Evolutionary conservation across 35 echinoderm and acorn worm species (phyloP).

Genomic region (Ophiothrix spiculata): DNA sequence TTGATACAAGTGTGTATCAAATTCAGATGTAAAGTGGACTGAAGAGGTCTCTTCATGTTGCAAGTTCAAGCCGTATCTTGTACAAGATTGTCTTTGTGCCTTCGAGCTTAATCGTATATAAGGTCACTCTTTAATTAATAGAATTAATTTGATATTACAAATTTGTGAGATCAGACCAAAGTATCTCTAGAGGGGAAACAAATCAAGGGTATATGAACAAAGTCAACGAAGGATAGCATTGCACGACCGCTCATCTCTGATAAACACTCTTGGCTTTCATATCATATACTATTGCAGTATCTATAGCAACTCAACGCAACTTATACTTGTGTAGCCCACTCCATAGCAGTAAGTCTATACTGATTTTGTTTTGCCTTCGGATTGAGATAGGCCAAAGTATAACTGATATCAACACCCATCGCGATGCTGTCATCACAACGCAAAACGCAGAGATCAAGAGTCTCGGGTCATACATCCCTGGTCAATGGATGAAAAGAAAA

Average conservation of each 20-base stretch:
- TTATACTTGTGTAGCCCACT: not conserved
- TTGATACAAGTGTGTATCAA: not conserved
- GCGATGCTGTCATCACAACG: not conserved
- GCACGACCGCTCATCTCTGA: not conserved
- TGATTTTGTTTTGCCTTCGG: not conserved
- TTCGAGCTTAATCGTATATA: not conserved
- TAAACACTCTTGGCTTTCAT: conserved; percentile 1
- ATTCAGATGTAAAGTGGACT: not conserved
- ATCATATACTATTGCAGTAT: not conserved
- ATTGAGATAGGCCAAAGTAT: not conserved
- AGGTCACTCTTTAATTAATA: not conserved
- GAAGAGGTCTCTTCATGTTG: not conserved
- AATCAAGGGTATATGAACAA: not conserved
- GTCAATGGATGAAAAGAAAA: not conserved
- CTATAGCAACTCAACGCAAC: conserved; percentile 7
- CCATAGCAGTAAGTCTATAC: not conserved
- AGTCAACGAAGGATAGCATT: conserved; percentile 7
- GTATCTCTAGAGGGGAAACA: not conserved
- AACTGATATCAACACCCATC: conserved; percentile 8
- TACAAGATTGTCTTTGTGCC: not conserved
- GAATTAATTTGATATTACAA: too few species aligned
- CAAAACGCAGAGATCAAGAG: conserved; percentile 2
- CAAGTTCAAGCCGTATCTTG: conserved; percentile 7
- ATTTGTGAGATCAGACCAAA: not conserved
- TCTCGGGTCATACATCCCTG: conserved; percentile 8